phyloP scores from a whole-genome alignment of 2,797 vertebrate species.

The Phyllotis vaccarum region DNA sequence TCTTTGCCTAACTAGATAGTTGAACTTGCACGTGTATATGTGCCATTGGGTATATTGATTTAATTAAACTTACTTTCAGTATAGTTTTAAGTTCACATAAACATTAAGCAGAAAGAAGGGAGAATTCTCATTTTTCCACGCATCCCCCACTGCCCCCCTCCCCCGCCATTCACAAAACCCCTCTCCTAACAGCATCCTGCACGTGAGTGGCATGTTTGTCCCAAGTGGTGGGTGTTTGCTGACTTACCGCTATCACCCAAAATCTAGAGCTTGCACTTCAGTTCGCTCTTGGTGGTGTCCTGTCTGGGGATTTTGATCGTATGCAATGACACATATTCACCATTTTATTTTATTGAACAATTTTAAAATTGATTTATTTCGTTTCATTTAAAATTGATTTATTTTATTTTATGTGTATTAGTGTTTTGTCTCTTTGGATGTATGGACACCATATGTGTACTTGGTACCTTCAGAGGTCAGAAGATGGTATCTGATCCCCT shows the following conservation, averaged over 20 bases:
- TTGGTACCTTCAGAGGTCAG: neutral
- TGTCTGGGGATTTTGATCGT: neutral
- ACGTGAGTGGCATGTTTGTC: neutral
- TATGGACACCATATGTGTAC: neutral
- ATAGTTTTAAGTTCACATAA: neutral
- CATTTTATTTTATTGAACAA: neutral
- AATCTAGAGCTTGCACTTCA: neutral
- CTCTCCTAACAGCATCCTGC: no score
- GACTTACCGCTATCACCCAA: neutral
- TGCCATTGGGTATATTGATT: neutral
- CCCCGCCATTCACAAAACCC: neutral
- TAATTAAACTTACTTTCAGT: neutral
- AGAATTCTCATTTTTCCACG: neutral
- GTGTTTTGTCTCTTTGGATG: neutral
- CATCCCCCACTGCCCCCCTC: no score
- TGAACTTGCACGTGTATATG: neutral
- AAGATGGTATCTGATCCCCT: neutral
- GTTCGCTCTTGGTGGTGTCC: neutral
- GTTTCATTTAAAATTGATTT: neutral
- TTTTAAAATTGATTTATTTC: no score
- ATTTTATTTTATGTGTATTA: neutral
- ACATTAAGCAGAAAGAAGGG: neutral
- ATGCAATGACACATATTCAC: neutral
- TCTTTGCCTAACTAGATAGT: neutral
- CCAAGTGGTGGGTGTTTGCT: no score